phyloP scores from a whole-genome alignment of 1,140 invertebrate species.

The Drosophila punjabiensis region DNA sequence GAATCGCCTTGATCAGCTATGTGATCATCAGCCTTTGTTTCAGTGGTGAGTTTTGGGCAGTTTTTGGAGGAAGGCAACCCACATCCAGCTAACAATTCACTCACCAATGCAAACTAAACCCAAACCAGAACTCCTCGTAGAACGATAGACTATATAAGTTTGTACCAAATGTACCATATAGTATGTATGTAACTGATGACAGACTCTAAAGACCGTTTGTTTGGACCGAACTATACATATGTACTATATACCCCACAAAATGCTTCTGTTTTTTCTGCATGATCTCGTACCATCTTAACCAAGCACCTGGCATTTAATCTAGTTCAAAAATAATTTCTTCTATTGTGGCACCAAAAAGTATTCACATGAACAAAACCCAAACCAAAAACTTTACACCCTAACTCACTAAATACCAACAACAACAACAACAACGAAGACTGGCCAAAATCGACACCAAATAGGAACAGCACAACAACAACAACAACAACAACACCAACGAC shows the following conservation, averaged over 20 bases:
- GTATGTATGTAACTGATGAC: not conserved
- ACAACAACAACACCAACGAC: conserved; percentile 24
- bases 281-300: conserved; percentile 47
- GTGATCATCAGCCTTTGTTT: conserved; percentile 82
- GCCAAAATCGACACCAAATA: conserved; percentile 73
- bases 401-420: conserved; percentile 67
- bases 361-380: conserved; percentile 58
- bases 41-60: conserved; percentile 73
- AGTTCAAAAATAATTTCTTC: conserved; percentile 62
- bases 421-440: conserved; percentile 67
- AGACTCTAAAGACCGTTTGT: not conserved
- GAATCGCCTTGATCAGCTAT: conserved; percentile 79
- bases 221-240: not conserved
- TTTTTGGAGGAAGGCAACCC: conserved; percentile 11
- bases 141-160: conserved; percentile 7
- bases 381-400: conserved; percentile 73
- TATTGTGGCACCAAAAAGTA: conserved; percentile 74
- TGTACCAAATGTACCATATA: not conserved
- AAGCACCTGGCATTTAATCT: conserved; percentile 62
- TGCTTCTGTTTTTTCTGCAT: conserved; percentile 41
- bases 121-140: not conserved
- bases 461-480: conserved; percentile 52
- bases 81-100: conserved; percentile 69
- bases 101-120: conserved; percentile 59
- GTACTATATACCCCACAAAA: not conserved